Evolutionary conservation across 2,888 invertebrate species (phyloP).

Genomic region (Selenia dentaria): DNA sequence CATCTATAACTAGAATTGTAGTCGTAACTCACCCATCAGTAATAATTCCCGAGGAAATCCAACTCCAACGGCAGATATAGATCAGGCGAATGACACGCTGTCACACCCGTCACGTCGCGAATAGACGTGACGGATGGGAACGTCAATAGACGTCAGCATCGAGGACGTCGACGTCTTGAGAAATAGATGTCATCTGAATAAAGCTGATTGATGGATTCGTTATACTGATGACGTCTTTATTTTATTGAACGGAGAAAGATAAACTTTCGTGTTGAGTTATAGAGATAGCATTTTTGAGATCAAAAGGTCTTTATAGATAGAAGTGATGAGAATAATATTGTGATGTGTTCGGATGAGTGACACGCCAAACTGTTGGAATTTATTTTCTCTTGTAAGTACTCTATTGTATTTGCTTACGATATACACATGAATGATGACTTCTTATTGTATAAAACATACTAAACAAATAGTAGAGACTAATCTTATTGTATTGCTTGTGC

Average conservation of each 20-base stretch:
- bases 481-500: no score
- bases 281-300: conserved; percentile 19
- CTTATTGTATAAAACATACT: no score
- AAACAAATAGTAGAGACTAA: no score
- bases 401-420: no score
- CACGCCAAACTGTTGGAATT: no score
- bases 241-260: conserved; percentile 27
- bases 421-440: no score
- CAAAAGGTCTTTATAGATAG: conserved; percentile 1
- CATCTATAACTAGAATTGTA: conserved; percentile 7
- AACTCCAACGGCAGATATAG: conserved; percentile 36
- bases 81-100: conserved; percentile 37
- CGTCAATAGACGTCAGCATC: conserved; percentile 16
- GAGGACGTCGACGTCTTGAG: conserved; percentile 7
- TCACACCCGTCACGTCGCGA: conserved; percentile 33
- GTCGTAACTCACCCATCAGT: conserved; percentile 29
- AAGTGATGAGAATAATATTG: no score
- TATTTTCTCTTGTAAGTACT: no score
- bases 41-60: conserved; percentile 33
- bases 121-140: conserved; percentile 35
- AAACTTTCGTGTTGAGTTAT: conserved; percentile 6
- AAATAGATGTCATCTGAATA: conserved; percentile 19
- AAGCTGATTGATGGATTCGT: conserved; percentile 21
- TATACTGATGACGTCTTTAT: conserved; percentile 27
- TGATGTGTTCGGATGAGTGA: no score